A percentile compares a stretch with the other conserved stretches of the same genome.
These are phyloP conservation scores for Amphipyra berbera DNA, from an alignment of 2,888 invertebrate species.

Conservation along the genomic window DNA sequence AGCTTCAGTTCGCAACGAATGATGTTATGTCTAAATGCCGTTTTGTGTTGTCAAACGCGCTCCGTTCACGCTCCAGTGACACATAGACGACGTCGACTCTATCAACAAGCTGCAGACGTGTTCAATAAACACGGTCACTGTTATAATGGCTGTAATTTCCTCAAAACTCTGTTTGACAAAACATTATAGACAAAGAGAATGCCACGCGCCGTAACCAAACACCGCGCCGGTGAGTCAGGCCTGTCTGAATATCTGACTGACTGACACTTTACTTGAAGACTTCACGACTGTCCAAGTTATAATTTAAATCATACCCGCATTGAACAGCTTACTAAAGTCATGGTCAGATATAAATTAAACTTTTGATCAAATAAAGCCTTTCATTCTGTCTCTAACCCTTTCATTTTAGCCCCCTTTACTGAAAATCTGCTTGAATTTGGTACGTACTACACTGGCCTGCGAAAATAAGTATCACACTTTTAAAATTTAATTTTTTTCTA, in stretches of 20 bases:
- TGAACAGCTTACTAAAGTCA: background rate
- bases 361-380: background rate
- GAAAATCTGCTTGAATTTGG: no score
- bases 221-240: slow-evolving; percentile 75
- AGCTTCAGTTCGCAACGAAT: slow-evolving; percentile 6
- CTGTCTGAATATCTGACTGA: slow-evolving; percentile 32
- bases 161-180: slow-evolving; percentile 82
- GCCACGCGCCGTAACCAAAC: slow-evolving; percentile 87
- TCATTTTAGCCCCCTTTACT: background rate
- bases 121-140: slow-evolving; percentile 76
- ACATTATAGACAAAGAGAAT: slow-evolving; percentile 83
- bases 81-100: slow-evolving; percentile 41
- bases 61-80: slow-evolving; percentile 37
- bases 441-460: no score
- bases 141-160: slow-evolving; percentile 73
- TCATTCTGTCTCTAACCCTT: background rate
- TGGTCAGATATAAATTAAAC: background rate
- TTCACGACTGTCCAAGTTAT: slow-evolving; percentile 31
- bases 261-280: slow-evolving; percentile 41
- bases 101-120: slow-evolving; percentile 54
- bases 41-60: slow-evolving; percentile 20
- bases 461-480: no score
- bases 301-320: background rate
- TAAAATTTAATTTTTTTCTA: no score
- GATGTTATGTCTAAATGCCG: slow-evolving; percentile 55